phyloP scores from a whole-genome alignment of 2,888 invertebrate species.

The Tipula vernalis region DNA sequence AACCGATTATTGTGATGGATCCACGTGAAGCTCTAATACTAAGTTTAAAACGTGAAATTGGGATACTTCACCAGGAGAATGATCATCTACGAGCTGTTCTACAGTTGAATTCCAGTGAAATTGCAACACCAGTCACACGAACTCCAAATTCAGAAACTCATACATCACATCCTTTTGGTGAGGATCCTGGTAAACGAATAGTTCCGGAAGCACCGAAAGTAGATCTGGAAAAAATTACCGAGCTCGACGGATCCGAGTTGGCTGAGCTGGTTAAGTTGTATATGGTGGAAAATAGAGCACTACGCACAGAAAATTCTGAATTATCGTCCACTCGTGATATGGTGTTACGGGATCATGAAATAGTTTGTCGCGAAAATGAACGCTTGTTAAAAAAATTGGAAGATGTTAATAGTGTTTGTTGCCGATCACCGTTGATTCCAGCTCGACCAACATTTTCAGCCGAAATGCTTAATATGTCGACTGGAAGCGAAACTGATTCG shows the following conservation, averaged over 20 bases:
- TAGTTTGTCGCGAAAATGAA: constrained; percentile 84
- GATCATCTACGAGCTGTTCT: constrained; percentile 69
- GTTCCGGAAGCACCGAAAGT: constrained; percentile 40
- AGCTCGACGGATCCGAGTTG: constrained; percentile 65
- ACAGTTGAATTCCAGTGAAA: not conserved
- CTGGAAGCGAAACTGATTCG: constrained; percentile 27
- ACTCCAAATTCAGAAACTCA: not conserved
- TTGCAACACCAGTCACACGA: not conserved
- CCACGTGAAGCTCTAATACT: constrained; percentile 84
- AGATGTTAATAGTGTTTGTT: constrained; percentile 75
- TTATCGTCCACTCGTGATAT: constrained; percentile 67
- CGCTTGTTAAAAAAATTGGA: constrained; percentile 74
- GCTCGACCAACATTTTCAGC: constrained; percentile 62
- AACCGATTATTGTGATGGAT: constrained; percentile 91
- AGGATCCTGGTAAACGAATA: constrained; percentile 12
- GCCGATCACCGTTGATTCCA: constrained; percentile 70
- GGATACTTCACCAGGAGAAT: constrained; percentile 75
- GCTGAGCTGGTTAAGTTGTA: constrained; percentile 76
- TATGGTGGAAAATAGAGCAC: constrained; percentile 65
- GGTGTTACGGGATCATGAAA: constrained; percentile 75
- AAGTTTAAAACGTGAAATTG: constrained; percentile 77
- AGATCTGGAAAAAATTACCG: constrained; percentile 58
- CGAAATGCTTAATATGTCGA: constrained; percentile 31
- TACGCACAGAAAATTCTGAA: constrained; percentile 75
- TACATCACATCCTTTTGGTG: not conserved